phyloP scores from a whole-genome alignment of 2,113 vertebrate genomes.

The Neotoma lepida region DNA sequence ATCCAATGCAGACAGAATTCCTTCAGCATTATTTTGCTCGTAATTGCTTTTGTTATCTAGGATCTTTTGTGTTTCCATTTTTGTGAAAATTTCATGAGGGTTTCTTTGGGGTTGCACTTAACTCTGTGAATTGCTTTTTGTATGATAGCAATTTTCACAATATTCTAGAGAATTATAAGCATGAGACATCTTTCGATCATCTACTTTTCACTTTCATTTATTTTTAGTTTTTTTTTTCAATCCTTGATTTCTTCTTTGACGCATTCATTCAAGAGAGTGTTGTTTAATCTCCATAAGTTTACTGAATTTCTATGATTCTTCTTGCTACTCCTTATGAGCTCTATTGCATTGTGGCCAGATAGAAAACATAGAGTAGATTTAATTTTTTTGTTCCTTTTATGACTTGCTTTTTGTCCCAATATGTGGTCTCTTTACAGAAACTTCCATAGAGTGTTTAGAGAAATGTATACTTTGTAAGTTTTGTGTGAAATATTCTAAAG shows the following conservation, averaged over 20 bases:
- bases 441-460: not conserved
- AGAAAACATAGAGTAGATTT: not conserved
- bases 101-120: no score
- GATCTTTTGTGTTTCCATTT: not conserved
- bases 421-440: not conserved
- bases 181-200: not conserved
- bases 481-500: not conserved
- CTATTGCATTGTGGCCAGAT: not conserved
- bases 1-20: not conserved
- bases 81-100: not conserved
- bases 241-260: not conserved
- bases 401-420: not conserved
- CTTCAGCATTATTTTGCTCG: not conserved
- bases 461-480: not conserved
- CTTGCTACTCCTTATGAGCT: not conserved
- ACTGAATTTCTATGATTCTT: not conserved
- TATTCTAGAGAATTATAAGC: not conserved
- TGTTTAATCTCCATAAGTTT: not conserved
- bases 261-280: not conserved
- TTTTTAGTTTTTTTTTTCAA: not conserved
- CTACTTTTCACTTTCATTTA: not conserved
- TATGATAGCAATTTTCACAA: not conserved
- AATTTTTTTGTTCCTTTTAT: not conserved
- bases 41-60: not conserved
- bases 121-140: not conserved